phyloP scores from a whole-genome alignment of 2,888 invertebrate genomes.

The Gonocerus acuteangulatus region DNA sequence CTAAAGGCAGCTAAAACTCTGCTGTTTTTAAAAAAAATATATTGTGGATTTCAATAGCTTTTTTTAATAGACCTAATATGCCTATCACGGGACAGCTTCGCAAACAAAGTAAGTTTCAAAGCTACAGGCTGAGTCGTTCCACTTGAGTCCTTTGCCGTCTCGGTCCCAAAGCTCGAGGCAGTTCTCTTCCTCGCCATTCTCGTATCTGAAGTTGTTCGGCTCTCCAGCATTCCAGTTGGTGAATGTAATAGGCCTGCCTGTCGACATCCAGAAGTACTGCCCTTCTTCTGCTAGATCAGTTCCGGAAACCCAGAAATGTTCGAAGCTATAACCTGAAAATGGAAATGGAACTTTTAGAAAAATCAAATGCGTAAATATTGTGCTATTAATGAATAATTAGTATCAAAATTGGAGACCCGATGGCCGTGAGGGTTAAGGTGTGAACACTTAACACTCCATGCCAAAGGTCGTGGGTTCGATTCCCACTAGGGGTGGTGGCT shows the following conservation, averaged over 20 bases:
- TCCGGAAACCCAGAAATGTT: conserved; percentile 90
- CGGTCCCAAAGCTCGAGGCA: conserved; percentile 86
- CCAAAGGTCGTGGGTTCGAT: too few species aligned
- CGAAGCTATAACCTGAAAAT: conserved; percentile 69
- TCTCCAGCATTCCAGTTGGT: conserved; percentile 92
- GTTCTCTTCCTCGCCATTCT: conserved; percentile 88
- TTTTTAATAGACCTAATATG: too few species aligned
- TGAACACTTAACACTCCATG: too few species aligned
- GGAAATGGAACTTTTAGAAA: conserved; percentile 8
- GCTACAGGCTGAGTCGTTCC: conserved; percentile 90
- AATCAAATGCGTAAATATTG: not conserved
- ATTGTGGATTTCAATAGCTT: too few species aligned
- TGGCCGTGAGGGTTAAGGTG: too few species aligned
- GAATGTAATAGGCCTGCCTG: conserved; percentile 77
- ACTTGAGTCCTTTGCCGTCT: conserved; percentile 83
- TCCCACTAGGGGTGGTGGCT: too few species aligned
- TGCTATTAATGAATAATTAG: not conserved
- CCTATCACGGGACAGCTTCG: conserved; percentile 52
- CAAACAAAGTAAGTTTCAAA: conserved; percentile 89
- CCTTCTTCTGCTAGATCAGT: conserved; percentile 87
- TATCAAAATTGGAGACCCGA: not conserved
- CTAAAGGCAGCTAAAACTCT: too few species aligned
- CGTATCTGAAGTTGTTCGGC: conserved; percentile 87
- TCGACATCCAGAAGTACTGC: conserved; percentile 88
- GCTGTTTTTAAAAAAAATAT: too few species aligned